Evolutionary conservation across 2,113 vertebrate species (phyloP), one percentile per base, ranked within the genome.

Genomic region (Burhinus oedicnemus): DNA sequence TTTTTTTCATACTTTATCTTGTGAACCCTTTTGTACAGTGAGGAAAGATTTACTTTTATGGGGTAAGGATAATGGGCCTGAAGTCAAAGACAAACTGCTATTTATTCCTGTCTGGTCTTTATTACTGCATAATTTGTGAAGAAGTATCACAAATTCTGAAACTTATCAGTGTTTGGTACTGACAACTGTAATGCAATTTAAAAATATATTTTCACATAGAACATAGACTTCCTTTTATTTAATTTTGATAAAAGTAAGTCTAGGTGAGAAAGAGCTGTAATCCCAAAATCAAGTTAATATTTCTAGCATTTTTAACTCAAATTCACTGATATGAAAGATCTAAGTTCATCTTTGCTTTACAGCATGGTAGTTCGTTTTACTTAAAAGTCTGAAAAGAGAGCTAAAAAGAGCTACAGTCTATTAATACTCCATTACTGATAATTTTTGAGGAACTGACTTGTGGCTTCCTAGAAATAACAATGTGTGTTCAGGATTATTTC

Each of bases 51-150:
- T 93, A 45, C 64, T 89, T 91, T 55, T 62, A 21, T 44, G 76
- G 42, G 45, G 47, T 69, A 57, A 84, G 70, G 77, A 60, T 40
- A 20, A 77, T 55, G 55, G 20, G 87, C 87, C 77, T 79, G 61
- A 82, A 89, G 52, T 79, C 94, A 85, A 92, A 88, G 78, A 55
- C 23, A 91, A 95, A 60, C 45, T 68, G 55, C 64, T 96, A 40
- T 97, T 97, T 95, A 94, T 96, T 91, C 74, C 72, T 76, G 36
- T 76, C 32, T 85, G 54, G 40, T 87, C 83, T 89, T 85, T 79
- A 79, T 89, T 95, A 36, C 72, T 80, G 29, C 90, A 72, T 52
- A 14, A 2, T 57, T 60, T 83, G 51, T 92, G 60, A 89, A 79
- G 68, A 84, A 65, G 16, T 29, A 9, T 49, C 74, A 57, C n/a